Evolutionary conservation across 2,113 vertebrate genomes (phyloP).

Genomic region (Entomyzon cyanotis): DNA sequence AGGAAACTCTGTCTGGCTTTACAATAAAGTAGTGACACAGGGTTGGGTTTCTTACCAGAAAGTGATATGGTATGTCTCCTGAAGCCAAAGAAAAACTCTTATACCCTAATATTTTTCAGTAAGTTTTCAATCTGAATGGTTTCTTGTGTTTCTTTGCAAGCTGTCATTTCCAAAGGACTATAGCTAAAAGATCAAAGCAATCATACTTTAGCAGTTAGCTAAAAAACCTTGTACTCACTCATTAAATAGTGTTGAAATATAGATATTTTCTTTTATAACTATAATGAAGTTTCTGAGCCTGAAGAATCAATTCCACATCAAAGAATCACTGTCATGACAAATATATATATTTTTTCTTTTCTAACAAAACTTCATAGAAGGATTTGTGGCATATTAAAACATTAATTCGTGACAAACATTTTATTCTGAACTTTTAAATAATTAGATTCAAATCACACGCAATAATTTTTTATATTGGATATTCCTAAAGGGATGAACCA

Average conservation of each 20-base stretch:
- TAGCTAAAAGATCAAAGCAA: conserved; percentile 1
- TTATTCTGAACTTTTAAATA: neutral
- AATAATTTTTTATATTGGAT: neutral
- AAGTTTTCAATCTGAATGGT: neutral
- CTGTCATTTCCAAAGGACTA: neutral
- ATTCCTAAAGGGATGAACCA: neutral
- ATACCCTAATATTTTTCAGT: neutral
- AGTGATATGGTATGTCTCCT: neutral
- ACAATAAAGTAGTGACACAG: neutral
- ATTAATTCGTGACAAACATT: neutral
- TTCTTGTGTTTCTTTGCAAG: neutral
- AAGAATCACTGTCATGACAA: conserved; percentile 14
- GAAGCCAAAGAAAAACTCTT: neutral
- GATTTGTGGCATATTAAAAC: neutral
- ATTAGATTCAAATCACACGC: neutral
- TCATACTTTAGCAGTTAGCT: neutral
- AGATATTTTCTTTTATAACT: neutral
- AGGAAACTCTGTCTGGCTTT: neutral
- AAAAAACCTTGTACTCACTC: neutral
- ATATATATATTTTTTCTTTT: neutral
- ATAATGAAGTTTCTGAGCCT: neutral
- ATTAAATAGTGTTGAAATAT: conserved; percentile 10
- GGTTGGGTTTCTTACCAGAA: neutral
- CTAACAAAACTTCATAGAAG: neutral
- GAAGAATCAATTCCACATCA: conserved; percentile 21